Conservation (phyloP, 30 jellyfish, hydroid and myxozoan species). For the Pelagia noctiluca region DNA sequence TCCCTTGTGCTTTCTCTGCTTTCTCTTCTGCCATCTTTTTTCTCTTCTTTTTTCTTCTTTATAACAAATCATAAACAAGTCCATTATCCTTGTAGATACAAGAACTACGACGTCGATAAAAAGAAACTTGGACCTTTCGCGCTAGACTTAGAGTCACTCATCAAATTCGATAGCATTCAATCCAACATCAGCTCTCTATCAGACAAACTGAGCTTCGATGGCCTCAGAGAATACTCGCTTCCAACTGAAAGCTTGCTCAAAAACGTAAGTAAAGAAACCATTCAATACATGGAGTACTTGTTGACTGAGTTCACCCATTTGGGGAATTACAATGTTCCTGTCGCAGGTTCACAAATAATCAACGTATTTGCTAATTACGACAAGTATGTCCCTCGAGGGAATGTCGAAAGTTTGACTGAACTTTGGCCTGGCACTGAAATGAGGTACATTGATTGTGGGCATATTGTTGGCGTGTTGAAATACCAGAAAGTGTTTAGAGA, state of each 20-base stretch:
- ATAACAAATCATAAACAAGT: too few relatives aligned
- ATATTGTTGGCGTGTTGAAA: conserved; percentile 78
- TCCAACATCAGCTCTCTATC: conserved; percentile 52
- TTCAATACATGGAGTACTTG: conserved; percentile 77
- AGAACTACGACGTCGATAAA: conserved; percentile 63
- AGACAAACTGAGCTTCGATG: conserved; percentile 70
- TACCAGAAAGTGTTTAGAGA: conserved; percentile 79
- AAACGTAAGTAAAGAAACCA: conserved; percentile 58
- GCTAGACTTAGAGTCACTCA: conserved; percentile 63
- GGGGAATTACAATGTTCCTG: conserved; percentile 74
- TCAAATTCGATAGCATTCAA: conserved; percentile 52
- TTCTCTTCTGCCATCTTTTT: too few relatives aligned
- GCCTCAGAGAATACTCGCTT: conserved; percentile 47
- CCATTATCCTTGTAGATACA: neutral
- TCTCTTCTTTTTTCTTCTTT: too few relatives aligned
- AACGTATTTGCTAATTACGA: conserved; percentile 88
- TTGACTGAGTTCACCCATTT: conserved; percentile 87
- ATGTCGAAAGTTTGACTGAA: conserved; percentile 72
- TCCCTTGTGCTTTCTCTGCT: too few relatives aligned
- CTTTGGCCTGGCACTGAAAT: conserved; percentile 74
- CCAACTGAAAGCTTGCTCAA: conserved; percentile 21
- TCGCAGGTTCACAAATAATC: conserved; percentile 63
- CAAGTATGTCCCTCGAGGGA: conserved; percentile 77
- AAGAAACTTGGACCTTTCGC: conserved; percentile 74
- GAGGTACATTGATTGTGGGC: conserved; percentile 92